Conservation (phyloP, 2,888 invertebrate species). For the Oeneis ivallda region DNA sequence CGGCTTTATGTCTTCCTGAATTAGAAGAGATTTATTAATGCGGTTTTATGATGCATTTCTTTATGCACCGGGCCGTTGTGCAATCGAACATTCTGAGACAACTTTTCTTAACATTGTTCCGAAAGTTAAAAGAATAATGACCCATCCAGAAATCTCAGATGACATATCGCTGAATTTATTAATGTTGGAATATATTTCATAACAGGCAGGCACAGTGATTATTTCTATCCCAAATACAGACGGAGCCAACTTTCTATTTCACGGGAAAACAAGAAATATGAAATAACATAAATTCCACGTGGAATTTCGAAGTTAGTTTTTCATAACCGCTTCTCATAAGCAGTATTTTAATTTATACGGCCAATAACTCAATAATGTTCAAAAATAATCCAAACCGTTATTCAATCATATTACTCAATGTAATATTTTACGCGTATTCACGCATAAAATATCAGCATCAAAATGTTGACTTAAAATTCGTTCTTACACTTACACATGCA, state of each 20-base stretch:
- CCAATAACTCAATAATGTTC: neutral
- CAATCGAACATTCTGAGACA: constrained; percentile 22
- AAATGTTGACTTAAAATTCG: neutral
- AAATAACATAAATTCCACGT: too few relatives aligned
- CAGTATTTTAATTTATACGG: neutral
- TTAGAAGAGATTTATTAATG: constrained; percentile 44
- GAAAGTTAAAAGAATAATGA: neutral
- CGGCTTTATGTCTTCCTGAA: constrained; percentile 61
- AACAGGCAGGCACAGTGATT: too few relatives aligned
- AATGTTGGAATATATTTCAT: neutral
- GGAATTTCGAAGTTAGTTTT: too few relatives aligned
- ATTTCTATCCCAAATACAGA: too few relatives aligned
- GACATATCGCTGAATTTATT: too few relatives aligned
- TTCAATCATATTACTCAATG: neutral
- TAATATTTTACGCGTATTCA: neutral
- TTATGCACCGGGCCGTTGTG: constrained; percentile 24
- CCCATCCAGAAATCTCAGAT: too few relatives aligned
- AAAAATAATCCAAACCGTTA: neutral
- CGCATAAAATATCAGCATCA: constrained; percentile 7
- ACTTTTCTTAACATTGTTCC: neutral
- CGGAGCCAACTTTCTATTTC: too few relatives aligned
- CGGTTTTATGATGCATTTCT: constrained; percentile 33
- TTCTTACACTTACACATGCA: neutral
- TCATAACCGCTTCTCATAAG: too few relatives aligned
- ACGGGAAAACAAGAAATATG: too few relatives aligned